Evolutionary conservation across 35 echinoderm and acorn worm species (phyloP), one percentile per base, ranked within the genome.

Genomic region (Holothuria glaberrima): DNA sequence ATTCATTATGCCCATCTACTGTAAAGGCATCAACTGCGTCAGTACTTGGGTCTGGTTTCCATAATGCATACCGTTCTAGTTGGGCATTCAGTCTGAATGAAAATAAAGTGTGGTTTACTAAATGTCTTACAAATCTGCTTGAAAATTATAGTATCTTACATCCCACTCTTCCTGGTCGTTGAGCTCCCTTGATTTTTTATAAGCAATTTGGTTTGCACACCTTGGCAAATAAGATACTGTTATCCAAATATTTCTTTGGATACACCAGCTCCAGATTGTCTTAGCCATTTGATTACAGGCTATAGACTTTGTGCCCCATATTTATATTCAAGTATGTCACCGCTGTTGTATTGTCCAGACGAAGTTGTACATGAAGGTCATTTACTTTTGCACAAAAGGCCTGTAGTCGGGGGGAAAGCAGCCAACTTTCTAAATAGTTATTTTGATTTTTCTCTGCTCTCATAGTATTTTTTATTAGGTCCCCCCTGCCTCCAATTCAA

Each of bases 361-460:
- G 24, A 0, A 65, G 12, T 0, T 12, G 19, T 58, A 85, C 56
- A 36, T 85, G 81, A 9, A 32, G 18, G 13, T 69, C 17, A 34
- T 22, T 10, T 9, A 45, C 7, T 35, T 74, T 74, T 21, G 86
- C 7, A 75, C 86, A 89, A 56, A 83, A 91, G 18, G 89, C 41
- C 66, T 91, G 14, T 13, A 91, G 52, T 6, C 59, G n/a, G 77
- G 13, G 44, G 66, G 56, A 85, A 83, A 26, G 41, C 79, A 56
- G 88, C 88, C 30, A 81, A 60, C 85, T 48, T 82, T 90, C 88
- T 16, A 90, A 38, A 65, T 90, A 90, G 59, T 90, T 90, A 18
- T 65, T 82, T 48, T 81, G 14, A 65, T 90, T 80, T 13, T 57
- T 26, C 21, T n/a, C 45, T 27, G 80, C 54, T 25, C 80, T 9